These are phyloP conservation scores for Spisula subtruncata DNA, from an alignment of 2,888 invertebrate species.

Conservation along the genomic window DNA sequence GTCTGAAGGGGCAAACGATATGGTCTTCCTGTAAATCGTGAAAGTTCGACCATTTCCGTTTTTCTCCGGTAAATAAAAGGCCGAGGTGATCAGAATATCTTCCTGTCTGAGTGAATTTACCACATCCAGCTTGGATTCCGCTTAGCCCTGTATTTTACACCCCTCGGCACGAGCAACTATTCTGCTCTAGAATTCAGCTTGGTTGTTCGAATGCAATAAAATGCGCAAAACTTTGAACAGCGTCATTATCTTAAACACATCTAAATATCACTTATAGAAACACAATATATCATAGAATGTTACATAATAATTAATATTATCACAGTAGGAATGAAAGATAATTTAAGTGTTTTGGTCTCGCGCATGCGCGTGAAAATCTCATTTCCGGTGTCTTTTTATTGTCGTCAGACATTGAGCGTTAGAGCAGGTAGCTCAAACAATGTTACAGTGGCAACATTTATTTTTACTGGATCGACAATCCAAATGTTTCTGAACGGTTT, in stretches of 20 bases:
- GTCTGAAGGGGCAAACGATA: no score
- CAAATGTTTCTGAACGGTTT: conserved; percentile 58
- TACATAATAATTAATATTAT: background rate
- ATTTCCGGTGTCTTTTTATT: background rate
- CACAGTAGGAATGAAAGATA: conserved; percentile 23
- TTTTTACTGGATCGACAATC: conserved; percentile 53
- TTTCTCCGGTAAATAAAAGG: no score
- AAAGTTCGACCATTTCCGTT: background rate
- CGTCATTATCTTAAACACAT: conserved; percentile 15
- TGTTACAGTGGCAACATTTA: conserved; percentile 59
- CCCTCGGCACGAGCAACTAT: background rate
- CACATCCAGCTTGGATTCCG: no score
- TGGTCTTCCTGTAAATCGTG: no score
- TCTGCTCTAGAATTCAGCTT: background rate
- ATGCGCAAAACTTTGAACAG: background rate
- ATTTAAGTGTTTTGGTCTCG: background rate
- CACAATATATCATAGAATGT: background rate
- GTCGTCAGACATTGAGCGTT: background rate
- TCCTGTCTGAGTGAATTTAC: no score
- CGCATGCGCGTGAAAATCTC: conserved; percentile 6
- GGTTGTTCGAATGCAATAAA: background rate
- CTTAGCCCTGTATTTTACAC: background rate
- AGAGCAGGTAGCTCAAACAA: conserved; percentile 37
- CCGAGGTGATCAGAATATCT: no score
- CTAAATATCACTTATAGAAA: background rate